Percentiles rank a stretch among this genome's conserved stretches.
Evolutionary conservation across 2,797 vertebrate genomes (phyloP).

Genomic region (Lacerta bilineata): DNA sequence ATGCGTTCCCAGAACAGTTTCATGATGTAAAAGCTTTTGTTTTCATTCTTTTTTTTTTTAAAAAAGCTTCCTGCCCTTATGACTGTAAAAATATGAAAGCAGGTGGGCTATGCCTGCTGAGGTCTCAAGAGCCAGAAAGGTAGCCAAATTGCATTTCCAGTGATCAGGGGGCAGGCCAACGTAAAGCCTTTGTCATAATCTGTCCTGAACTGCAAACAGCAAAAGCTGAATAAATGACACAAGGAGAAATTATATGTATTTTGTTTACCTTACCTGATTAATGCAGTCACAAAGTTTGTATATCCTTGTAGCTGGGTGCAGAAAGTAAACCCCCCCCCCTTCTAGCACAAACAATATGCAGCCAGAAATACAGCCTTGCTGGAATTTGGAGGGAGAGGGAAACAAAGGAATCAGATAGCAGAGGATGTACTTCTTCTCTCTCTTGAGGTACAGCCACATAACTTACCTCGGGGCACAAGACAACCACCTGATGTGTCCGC

Average conservation of each 20-base stretch:
- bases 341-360: background rate
- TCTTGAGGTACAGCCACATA: conserved; percentile 30
- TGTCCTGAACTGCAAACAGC: no score
- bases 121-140: background rate
- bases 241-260: background rate
- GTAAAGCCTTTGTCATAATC: background rate
- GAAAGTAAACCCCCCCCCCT: no score
- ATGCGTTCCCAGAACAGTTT: no score
- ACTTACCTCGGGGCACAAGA: conserved; percentile 69
- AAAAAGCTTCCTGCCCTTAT: background rate
- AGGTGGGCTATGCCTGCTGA: background rate
- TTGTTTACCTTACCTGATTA: background rate
- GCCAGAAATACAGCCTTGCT: no score
- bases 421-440: background rate
- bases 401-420: no score
- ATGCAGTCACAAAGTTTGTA: background rate
- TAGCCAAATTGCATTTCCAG: background rate
- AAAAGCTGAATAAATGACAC: background rate
- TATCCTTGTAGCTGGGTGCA: background rate
- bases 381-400: background rate
- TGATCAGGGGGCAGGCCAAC: background rate
- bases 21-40: no score
- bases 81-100: background rate
- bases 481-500: conserved; percentile 55
- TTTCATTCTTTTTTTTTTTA: no score